Conservation (phyloP, 1,140 invertebrate genomes). For the Drosophila auraria region DNA sequence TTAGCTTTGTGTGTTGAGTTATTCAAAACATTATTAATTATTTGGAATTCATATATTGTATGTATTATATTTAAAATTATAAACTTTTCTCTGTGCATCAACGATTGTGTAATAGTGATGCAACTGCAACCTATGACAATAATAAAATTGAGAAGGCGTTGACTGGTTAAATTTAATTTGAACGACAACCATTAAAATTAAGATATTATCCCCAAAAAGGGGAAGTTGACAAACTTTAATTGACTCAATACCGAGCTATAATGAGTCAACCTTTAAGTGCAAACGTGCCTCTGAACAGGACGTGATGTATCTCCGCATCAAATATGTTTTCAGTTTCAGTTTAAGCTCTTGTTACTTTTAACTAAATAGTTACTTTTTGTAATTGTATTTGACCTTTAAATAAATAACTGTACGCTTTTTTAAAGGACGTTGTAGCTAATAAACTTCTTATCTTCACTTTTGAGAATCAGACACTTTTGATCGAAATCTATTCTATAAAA, state of each 20-base stretch:
- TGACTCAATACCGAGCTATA: slow-evolving; percentile 3
- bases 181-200: slow-evolving; percentile 12
- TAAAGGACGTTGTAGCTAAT: not conserved
- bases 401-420: not conserved
- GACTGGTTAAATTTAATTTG: not conserved
- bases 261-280: slow-evolving; percentile 7
- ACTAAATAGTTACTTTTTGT: not conserved
- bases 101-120: slow-evolving; percentile 7
- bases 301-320: slow-evolving; percentile 10
- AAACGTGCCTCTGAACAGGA: slow-evolving; percentile 8
- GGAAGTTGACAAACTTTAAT: slow-evolving; percentile 23
- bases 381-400: not conserved
- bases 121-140: slow-evolving; percentile 7
- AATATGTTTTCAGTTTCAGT: not conserved
- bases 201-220: slow-evolving; percentile 15
- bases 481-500: too few species aligned
- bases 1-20: too few species aligned
- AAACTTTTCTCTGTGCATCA: not conserved
- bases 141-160: slow-evolving; percentile 17
- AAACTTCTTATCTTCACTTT: too few species aligned
- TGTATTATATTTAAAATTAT: not conserved
- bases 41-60: too few species aligned
- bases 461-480: too few species aligned
- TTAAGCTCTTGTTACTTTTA: not conserved
- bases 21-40: too few species aligned